Base-by-base conservation (phyloP, 2,888 invertebrate genomes). In the Platycheirus albimanus region DNA sequence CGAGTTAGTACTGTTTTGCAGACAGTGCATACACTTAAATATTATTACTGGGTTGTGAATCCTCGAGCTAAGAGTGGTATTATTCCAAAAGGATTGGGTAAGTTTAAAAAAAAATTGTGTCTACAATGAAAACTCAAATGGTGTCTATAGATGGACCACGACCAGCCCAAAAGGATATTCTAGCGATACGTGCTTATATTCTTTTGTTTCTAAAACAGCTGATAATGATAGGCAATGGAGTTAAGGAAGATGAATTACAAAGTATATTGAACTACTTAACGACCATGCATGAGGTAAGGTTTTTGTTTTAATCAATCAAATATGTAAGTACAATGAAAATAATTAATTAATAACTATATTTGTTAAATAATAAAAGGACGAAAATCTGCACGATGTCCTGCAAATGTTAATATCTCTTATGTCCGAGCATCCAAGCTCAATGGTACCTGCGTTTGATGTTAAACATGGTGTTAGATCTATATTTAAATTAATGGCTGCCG, bases 31-130 rank as follows among this genome's bases (percentile, higher is more conserved):
- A 98, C 99, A 2, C 93, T 99, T 85, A 99, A 99, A 92, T 99
- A 98, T 91, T 99, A 99, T 92, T 99, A 99, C 91, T 99, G 99
- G 99, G 97, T 99, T 51, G 96, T 96, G 77, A 98, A 98, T 93
- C 99, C 99, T 0, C 93, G 96, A 85, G 94, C 96, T 85, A 97
- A 98, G 91, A 98, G 98, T 91, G 98, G 98, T 66, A 98, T 98
- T 88, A 95, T 95, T 75, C 98, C 99, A 19, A 99, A 98, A 92
- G 98, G 98, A 87, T 92, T 97, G 86, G 98, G 98, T 98, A 91
- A 93, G 94, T 91, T 33, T 43, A n/a, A 5, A 33, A 7, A 4
- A 2, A 1, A 41, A 33, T 28, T 36, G n/a, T n/a, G n/a, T n/a
- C n/a, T n/a, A n/a, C 10, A 19, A 19, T 45, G 20, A 30, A 19